Percentiles rank a stretch among this genome's conserved stretches.
Conservation (phyloP, 2,888 invertebrate genomes). For the Leucoma salicis region DNA sequence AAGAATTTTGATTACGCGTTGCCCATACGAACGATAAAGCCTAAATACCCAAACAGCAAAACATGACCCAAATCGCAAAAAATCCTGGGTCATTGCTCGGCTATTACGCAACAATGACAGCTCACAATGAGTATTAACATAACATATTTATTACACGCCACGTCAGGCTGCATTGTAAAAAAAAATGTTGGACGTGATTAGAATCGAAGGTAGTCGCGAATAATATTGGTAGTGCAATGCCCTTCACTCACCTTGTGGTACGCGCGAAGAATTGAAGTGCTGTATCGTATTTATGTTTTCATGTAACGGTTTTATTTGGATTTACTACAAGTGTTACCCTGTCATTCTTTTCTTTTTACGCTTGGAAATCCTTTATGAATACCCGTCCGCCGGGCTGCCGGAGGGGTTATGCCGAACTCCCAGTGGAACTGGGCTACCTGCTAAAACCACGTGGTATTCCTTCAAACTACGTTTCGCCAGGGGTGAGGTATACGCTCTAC, state of each 20-base stretch:
- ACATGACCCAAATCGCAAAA: constrained; percentile 29
- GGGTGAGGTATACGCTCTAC: too few relatives aligned
- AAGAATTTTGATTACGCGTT: not conserved
- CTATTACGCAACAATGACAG: constrained; percentile 57
- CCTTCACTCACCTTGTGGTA: constrained; percentile 70
- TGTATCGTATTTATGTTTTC: constrained; percentile 23
- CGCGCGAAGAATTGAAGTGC: constrained; percentile 50
- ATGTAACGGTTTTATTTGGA: constrained; percentile 35
- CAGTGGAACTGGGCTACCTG: too few relatives aligned
- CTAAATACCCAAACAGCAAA: not conserved
- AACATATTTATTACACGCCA: constrained; percentile 51
- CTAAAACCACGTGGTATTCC: too few relatives aligned
- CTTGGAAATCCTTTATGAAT: too few relatives aligned
- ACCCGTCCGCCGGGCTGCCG: too few relatives aligned
- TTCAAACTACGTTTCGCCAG: too few relatives aligned
- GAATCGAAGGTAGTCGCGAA: constrained; percentile 67
- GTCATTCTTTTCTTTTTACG: not conserved
- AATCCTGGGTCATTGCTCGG: constrained; percentile 26
- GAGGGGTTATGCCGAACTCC: too few relatives aligned
- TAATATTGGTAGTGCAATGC: constrained; percentile 68
- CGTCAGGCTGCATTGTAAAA: constrained; percentile 59
- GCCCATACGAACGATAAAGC: not conserved
- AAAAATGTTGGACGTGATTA: constrained; percentile 46
- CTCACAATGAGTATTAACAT: constrained; percentile 59
- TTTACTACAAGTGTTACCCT: constrained; percentile 6